Conservation (phyloP, 2,113 vertebrate species). For the Callipepla squamata region DNA sequence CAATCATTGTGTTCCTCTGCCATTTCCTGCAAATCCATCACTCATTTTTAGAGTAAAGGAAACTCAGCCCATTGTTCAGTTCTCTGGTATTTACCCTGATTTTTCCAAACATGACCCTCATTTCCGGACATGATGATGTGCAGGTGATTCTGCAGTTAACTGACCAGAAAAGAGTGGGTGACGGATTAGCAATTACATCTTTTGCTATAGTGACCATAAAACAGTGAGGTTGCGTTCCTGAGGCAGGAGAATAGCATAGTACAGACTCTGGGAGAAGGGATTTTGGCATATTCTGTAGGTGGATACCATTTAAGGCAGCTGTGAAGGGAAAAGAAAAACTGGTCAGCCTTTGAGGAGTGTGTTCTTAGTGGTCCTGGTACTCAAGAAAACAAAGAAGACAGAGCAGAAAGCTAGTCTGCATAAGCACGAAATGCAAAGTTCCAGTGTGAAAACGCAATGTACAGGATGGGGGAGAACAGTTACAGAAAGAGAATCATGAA, state of each 20-base stretch:
- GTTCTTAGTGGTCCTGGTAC: not conserved
- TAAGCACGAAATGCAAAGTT: not conserved
- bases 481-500: not conserved
- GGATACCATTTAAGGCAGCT: not conserved
- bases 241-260: not conserved
- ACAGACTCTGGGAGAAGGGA: not conserved
- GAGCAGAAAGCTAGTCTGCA: not conserved
- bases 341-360: not conserved
- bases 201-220: not conserved
- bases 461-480: not conserved
- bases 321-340: not conserved
- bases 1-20: not conserved
- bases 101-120: not conserved
- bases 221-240: not conserved
- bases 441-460: not conserved
- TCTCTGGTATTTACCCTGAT: accelerated
- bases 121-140: not conserved
- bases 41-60: accelerated
- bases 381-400: not conserved
- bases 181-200: not conserved
- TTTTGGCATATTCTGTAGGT: not conserved
- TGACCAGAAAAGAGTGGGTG: not conserved
- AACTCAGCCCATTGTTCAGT: accelerated
- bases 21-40: accelerated
- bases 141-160: not conserved